These are phyloP conservation scores for Megaleporinus macrocephalus DNA, from an alignment of 2,113 vertebrate species.

Conservation along the genomic window DNA sequence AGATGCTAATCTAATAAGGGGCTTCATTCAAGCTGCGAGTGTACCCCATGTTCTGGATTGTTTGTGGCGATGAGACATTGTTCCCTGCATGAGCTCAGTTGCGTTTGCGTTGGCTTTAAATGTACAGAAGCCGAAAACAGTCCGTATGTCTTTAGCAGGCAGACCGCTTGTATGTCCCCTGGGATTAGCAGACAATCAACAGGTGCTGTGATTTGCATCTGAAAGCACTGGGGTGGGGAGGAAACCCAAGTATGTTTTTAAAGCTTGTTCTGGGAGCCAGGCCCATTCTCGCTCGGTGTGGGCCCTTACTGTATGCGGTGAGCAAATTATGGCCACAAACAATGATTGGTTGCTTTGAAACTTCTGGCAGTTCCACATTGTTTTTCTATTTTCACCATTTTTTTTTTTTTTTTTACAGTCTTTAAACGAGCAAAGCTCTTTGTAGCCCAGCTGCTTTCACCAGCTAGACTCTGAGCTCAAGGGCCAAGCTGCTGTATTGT, in stretches of 20 bases:
- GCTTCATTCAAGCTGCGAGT: constrained; percentile 29
- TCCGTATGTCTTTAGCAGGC: constrained; percentile 44
- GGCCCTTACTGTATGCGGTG: constrained; percentile 53
- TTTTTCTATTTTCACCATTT: constrained; percentile 51
- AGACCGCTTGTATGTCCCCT: constrained; percentile 39
- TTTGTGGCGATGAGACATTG: background rate
- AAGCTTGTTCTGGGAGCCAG: constrained; percentile 29
- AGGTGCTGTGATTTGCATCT: constrained; percentile 60
- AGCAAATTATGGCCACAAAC: constrained; percentile 50
- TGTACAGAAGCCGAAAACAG: constrained; percentile 5
- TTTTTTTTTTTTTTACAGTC: constrained; percentile 39
- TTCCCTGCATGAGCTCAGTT: too few species aligned
- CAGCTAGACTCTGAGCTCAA: background rate
- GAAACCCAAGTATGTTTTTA: constrained; percentile 57
- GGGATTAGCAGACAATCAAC: constrained; percentile 44
- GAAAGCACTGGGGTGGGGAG: constrained; percentile 49
- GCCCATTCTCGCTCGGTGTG: constrained; percentile 9
- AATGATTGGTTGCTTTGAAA: constrained; percentile 56
- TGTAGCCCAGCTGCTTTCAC: constrained; percentile 36
- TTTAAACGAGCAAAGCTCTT: constrained; percentile 23
- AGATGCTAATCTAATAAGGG: constrained; percentile 66
- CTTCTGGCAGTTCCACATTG: constrained; percentile 23
- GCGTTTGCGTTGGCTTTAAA: background rate
- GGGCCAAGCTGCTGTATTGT: background rate
- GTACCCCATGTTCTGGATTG: background rate